Conservation (phyloP, 2,888 invertebrate genomes). For the Azorinus chamasolen region DNA sequence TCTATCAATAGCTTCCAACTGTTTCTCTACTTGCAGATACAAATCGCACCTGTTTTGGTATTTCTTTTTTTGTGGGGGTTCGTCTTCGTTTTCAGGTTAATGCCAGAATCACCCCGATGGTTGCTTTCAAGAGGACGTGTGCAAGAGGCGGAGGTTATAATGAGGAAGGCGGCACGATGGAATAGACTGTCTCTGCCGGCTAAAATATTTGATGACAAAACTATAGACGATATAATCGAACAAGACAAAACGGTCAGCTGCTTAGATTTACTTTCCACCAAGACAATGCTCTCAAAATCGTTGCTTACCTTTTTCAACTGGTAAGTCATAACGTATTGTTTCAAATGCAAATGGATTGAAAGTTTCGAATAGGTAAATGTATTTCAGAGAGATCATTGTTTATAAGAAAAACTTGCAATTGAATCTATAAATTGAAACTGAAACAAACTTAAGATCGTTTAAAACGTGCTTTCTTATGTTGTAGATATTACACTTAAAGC, state of each 20-base stretch:
- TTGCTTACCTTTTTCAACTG: conserved; percentile 68
- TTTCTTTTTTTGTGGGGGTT: neutral
- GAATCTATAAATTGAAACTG: no score
- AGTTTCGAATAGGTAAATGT: no score
- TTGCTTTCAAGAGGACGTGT: conserved; percentile 60
- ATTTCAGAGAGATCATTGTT: no score
- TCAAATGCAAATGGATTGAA: no score
- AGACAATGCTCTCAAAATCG: conserved; percentile 54
- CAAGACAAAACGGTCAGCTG: conserved; percentile 24
- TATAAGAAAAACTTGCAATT: no score
- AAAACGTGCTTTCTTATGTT: no score
- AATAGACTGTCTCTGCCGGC: conserved; percentile 61
- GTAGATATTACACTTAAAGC: no score
- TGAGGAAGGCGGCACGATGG: conserved; percentile 62
- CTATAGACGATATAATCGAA: conserved; percentile 12
- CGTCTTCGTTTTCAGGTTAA: conserved; percentile 55
- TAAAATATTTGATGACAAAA: conserved; percentile 35
- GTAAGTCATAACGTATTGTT: conserved; percentile 25
- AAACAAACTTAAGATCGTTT: no score
- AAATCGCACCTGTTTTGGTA: neutral
- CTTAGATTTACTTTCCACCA: conserved; percentile 60
- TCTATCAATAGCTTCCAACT: no score
- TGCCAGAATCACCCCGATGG: conserved; percentile 76
- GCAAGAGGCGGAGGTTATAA: conserved; percentile 65
- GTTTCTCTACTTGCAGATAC: no score